These are phyloP conservation scores for Perithous albicinctus DNA, from an alignment of 2,888 invertebrate species.

Conservation along the genomic window DNA sequence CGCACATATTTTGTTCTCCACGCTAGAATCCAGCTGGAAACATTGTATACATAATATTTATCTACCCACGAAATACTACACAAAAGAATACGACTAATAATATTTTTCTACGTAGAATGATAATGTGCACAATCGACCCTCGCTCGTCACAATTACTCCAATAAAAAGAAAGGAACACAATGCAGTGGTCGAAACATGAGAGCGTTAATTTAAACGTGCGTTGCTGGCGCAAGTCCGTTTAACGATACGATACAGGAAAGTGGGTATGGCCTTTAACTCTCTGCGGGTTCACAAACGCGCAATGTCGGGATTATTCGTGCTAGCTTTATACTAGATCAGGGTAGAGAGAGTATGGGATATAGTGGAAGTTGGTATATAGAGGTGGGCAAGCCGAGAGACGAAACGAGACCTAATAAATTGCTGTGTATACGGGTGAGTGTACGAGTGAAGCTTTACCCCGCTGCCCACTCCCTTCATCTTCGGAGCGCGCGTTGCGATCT, in stretches of 20 bases:
- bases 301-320: slow-evolving; percentile 51
- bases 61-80: too few relatives aligned
- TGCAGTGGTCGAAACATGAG: not conserved
- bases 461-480: slow-evolving; percentile 54
- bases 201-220: slow-evolving; percentile 21
- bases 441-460: slow-evolving; percentile 14
- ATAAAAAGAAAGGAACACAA: not conserved
- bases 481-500: slow-evolving; percentile 21
- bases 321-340: slow-evolving; percentile 40
- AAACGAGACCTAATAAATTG: slow-evolving; percentile 66
- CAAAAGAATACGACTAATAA: too few relatives aligned
- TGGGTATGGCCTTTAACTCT: not conserved
- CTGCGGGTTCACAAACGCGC: slow-evolving; percentile 34
- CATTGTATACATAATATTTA: too few relatives aligned
- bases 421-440: slow-evolving; percentile 54
- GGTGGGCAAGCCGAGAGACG: slow-evolving; percentile 46
- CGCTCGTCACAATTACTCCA: slow-evolving; percentile 2
- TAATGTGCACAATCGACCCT: too few relatives aligned
- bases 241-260: slow-evolving; percentile 16
- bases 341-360: slow-evolving; percentile 25
- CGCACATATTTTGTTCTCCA: too few relatives aligned
- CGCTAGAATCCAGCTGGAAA: too few relatives aligned
- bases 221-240: not conserved
- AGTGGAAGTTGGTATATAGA: slow-evolving; percentile 15
- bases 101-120: too few relatives aligned